Evolutionary conservation across 2,888 invertebrate genomes (phyloP).

Genomic region (Thelaira solivaga): DNA sequence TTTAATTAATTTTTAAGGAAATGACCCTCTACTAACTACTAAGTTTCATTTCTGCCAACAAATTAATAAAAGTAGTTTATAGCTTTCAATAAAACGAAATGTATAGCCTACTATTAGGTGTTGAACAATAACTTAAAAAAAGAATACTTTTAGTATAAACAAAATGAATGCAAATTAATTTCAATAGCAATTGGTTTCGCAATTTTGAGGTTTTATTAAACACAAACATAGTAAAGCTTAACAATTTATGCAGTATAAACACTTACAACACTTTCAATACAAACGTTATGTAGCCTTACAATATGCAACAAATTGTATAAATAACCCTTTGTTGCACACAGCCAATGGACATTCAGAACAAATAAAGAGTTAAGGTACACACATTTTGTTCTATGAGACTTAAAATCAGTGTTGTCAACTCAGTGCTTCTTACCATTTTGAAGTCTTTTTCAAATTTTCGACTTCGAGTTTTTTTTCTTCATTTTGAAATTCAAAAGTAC

Average conservation of each 20-base stretch:
- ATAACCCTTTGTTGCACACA: too few relatives aligned
- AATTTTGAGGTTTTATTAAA: conserved; percentile 53
- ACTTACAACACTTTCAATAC: background rate
- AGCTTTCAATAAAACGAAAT: background rate
- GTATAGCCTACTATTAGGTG: background rate
- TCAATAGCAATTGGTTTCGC: conserved; percentile 29
- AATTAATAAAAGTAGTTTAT: background rate
- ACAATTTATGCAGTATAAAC: background rate
- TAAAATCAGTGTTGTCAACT: too few relatives aligned
- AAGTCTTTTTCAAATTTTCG: too few relatives aligned
- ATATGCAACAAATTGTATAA: conserved; percentile 53
- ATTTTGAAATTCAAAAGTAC: too few relatives aligned
- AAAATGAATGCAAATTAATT: conserved; percentile 15
- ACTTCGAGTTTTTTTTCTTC: too few relatives aligned
- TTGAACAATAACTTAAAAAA: background rate
- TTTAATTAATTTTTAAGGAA: too few relatives aligned
- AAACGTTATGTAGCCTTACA: conserved; percentile 12
- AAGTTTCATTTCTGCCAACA: background rate
- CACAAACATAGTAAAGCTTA: conserved; percentile 41
- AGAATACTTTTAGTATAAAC: background rate
- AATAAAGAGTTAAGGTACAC: too few relatives aligned
- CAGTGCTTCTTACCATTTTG: too few relatives aligned
- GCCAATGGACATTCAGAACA: too few relatives aligned
- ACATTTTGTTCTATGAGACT: too few relatives aligned
- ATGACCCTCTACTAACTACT: too few relatives aligned